Evolutionary conservation across 1,140 invertebrate genomes (phyloP).

Genomic region (Leptinotarsa texana): DNA sequence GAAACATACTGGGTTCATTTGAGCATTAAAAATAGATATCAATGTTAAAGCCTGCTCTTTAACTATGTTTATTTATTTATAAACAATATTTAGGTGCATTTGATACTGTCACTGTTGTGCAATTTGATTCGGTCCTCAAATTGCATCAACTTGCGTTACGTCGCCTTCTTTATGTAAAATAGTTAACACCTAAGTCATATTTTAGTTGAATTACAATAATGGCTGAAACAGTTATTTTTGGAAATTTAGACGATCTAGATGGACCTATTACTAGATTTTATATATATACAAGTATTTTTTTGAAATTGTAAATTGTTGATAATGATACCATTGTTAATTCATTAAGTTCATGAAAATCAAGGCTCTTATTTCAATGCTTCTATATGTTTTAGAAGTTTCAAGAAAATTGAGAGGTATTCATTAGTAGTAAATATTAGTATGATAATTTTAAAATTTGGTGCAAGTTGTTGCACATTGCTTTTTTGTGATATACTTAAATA

Average conservation of each 20-base stretch:
- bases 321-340: slow-evolving; percentile 25
- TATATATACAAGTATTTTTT: slow-evolving; percentile 29
- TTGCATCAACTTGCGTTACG: slow-evolving; percentile 17
- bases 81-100: slow-evolving; percentile 21
- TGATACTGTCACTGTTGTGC: slow-evolving; percentile 9
- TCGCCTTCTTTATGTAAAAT: slow-evolving; percentile 21
- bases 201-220: slow-evolving; percentile 25
- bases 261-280: slow-evolving; percentile 29
- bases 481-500: not conserved
- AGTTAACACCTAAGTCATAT: slow-evolving; percentile 26
- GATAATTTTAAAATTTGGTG: slow-evolving; percentile 2
- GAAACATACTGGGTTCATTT: slow-evolving; percentile 26
- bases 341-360: slow-evolving; percentile 17
- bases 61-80: slow-evolving; percentile 32
- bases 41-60: slow-evolving; percentile 30
- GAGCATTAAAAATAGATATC: slow-evolving; percentile 26
- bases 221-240: slow-evolving; percentile 32
- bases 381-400: slow-evolving; percentile 9
- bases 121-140: slow-evolving; percentile 18
- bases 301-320: slow-evolving; percentile 30
- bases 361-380: slow-evolving; percentile 12
- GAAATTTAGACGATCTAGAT: slow-evolving; percentile 29
- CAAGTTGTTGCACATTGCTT: not conserved
- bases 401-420: slow-evolving; percentile 6
- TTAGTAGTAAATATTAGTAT: not conserved